Evolutionary conservation across 2,888 invertebrate genomes (phyloP).

Genomic region (Tinea trinotella): DNA sequence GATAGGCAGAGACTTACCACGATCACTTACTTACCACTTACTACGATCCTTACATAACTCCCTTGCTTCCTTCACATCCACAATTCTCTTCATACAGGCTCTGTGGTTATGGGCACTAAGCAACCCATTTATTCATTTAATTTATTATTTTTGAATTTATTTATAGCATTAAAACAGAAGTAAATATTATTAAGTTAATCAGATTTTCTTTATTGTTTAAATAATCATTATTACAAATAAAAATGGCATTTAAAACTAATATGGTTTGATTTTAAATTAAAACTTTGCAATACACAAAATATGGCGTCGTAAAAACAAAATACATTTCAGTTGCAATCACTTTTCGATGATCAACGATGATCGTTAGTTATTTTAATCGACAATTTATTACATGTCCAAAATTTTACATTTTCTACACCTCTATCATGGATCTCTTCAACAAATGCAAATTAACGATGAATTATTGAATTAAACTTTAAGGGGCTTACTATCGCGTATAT

Average conservation of each 20-base stretch:
- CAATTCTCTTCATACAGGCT: no score
- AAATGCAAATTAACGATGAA: no score
- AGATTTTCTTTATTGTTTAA: neutral
- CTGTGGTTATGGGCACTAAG: no score
- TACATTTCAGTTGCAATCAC: neutral
- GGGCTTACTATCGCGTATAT: no score
- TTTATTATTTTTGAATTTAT: neutral
- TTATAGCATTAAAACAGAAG: neutral
- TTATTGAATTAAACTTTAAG: no score
- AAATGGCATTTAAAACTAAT: neutral
- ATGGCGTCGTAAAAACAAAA: constrained; percentile 6
- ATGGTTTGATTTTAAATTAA: constrained; percentile 8
- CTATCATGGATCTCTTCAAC: no score
- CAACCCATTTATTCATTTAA: no score
- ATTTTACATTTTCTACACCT: no score
- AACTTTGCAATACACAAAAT: neutral
- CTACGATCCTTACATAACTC: no score
- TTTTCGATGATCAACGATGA: constrained; percentile 2
- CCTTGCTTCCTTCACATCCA: no score
- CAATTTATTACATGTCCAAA: constrained; percentile 5
- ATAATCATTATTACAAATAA: neutral
- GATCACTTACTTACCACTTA: no score
- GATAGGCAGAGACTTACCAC: no score
- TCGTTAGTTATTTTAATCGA: constrained; percentile 1
- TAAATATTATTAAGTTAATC: neutral